These are phyloP conservation scores for Bubo bubo DNA, from an alignment of 2,113 vertebrate genomes.

Conservation along the genomic window DNA sequence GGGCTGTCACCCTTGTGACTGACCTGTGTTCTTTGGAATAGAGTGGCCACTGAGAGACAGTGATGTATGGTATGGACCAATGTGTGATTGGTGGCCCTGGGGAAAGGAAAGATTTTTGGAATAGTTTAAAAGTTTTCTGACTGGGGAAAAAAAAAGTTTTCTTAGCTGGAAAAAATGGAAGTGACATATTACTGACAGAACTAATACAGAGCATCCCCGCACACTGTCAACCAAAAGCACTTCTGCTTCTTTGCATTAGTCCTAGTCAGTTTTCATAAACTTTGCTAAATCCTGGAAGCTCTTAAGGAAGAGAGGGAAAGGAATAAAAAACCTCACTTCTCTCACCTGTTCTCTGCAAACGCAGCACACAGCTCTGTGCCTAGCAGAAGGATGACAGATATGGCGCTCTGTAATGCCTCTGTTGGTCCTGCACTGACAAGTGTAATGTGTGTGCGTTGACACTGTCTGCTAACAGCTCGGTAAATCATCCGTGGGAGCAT, in stretches of 20 bases:
- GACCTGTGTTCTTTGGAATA: not conserved
- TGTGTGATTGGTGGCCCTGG: not conserved
- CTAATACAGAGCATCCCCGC: not conserved
- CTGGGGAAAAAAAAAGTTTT: not conserved
- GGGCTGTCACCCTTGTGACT: not conserved
- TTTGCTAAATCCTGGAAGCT: not conserved
- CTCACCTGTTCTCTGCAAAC: rapidly evolving
- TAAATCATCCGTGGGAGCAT: not conserved
- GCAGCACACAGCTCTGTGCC: not conserved
- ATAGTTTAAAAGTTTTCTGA: not conserved
- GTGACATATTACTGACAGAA: not conserved
- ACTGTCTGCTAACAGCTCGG: not conserved
- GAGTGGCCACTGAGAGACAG: not conserved
- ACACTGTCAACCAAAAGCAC: not conserved
- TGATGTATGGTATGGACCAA: not conserved
- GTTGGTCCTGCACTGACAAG: not conserved
- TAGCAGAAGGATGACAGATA: not conserved
- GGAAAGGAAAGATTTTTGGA: not conserved
- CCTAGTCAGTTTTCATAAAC: not conserved
- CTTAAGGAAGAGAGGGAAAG: not conserved
- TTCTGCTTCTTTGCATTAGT: not conserved
- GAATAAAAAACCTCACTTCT: not conserved
- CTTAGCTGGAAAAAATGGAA: not conserved
- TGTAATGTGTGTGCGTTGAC: not conserved
- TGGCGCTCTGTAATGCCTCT: rapidly evolving